Conservation (phyloP, 2,113 vertebrate genomes). For the Atherinomorus stipes region DNA sequence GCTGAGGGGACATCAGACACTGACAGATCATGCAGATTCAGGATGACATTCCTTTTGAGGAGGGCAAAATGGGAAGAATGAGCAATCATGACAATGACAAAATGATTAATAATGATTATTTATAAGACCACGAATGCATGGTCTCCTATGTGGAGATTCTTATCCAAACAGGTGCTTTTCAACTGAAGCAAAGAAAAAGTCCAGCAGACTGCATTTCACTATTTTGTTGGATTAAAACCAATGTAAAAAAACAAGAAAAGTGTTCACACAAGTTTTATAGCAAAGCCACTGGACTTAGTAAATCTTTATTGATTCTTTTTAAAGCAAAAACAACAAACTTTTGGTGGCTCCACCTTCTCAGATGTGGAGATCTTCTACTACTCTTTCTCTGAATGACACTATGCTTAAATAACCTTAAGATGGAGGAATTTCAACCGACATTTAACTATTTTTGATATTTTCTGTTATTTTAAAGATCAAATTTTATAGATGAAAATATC, state of each 20-base stretch:
- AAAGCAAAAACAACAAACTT: neutral
- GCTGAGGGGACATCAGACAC: slow-evolving; percentile 25
- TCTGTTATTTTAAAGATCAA: neutral
- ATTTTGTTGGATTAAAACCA: neutral
- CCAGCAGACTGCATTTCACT: neutral
- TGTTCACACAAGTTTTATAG: no score
- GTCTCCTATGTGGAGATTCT: neutral
- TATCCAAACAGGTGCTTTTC: neutral
- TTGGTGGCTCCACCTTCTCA: neutral
- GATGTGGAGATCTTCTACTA: neutral
- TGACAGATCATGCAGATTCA: slow-evolving; percentile 57
- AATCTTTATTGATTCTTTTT: no score
- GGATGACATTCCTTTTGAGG: slow-evolving; percentile 14
- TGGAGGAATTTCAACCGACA: neutral
- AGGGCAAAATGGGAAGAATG: slow-evolving; percentile 7
- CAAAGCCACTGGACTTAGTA: no score
- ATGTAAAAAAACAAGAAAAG: no score
- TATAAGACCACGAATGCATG: neutral
- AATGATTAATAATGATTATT: slow-evolving; percentile 13
- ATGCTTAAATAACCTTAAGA: no score
- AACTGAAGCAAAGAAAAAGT: neutral
- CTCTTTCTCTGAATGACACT: fast-evolving
- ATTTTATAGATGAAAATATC: neutral
- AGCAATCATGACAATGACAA: slow-evolving; percentile 9
- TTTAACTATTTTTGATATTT: neutral